Conservation (phyloP, 1,140 invertebrate genomes). For the Antheraea mylitta region DNA sequence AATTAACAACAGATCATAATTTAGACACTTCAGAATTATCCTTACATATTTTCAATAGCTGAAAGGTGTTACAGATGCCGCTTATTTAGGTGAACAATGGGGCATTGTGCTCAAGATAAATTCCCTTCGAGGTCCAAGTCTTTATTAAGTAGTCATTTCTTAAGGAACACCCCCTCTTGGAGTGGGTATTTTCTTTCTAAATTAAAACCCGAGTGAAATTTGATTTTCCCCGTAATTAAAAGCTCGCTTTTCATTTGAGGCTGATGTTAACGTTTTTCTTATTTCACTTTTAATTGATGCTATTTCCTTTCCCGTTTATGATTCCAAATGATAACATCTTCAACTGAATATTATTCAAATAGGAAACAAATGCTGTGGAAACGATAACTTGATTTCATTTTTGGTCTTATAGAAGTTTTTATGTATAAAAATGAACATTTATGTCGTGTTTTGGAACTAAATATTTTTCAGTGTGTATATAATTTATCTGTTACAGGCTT, state of each 20-base stretch:
- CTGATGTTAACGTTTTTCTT: background rate
- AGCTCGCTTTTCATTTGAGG: background rate
- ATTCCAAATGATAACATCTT: background rate
- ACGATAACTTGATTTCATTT: background rate
- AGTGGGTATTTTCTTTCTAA: constrained; percentile 8
- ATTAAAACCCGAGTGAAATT: constrained; percentile 7
- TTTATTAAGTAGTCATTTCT: constrained; percentile 8
- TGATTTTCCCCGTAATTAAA: constrained; percentile 7
- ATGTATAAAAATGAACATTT: no score
- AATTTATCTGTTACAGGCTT: no score
- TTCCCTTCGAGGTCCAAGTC: background rate
- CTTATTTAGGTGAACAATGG: no score
- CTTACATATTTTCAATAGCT: no score
- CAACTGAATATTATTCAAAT: no score
- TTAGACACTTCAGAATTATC: no score
- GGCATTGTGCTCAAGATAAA: background rate
- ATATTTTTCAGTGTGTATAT: no score
- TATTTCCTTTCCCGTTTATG: background rate
- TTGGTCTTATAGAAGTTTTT: no score
- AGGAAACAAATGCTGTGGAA: background rate
- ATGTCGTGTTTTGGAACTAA: no score
- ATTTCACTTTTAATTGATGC: background rate
- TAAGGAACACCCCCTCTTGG: background rate
- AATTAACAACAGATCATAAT: no score
- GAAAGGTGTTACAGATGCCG: no score